Evolutionary conservation across 2,113 vertebrate species (phyloP).

Genomic region (Peromyscus maniculatus): DNA sequence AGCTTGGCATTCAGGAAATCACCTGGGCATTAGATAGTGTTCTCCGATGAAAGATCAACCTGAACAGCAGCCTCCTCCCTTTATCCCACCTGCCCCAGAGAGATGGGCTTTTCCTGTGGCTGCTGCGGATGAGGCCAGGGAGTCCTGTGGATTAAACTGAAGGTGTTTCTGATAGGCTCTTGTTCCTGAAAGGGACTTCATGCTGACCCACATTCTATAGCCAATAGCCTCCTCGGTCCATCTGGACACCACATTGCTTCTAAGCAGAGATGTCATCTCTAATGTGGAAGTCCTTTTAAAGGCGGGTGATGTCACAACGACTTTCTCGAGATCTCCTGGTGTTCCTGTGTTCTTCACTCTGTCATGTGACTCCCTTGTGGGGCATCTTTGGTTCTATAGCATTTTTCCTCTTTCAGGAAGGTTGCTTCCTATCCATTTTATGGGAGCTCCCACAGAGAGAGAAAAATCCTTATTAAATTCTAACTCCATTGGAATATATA

Average conservation of each 20-base stretch:
- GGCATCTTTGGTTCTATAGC: background rate
- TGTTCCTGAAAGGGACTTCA: background rate
- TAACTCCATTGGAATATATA: background rate
- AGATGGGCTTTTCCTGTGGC: background rate
- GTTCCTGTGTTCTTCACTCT: background rate
- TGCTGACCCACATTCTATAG: background rate
- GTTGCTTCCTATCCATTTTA: background rate
- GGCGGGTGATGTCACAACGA: background rate
- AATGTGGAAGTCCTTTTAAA: background rate
- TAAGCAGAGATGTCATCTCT: background rate
- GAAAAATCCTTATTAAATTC: background rate
- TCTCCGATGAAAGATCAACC: background rate
- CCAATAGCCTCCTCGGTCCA: background rate
- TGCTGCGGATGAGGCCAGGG: too few species aligned
- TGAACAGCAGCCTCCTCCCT: background rate
- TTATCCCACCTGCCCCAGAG: background rate
- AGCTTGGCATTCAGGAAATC: background rate
- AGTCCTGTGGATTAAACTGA: background rate
- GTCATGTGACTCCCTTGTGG: background rate
- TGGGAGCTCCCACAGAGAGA: background rate
- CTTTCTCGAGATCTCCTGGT: background rate
- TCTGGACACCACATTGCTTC: fast-evolving
- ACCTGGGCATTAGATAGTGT: fast-evolving
- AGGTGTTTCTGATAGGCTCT: background rate
- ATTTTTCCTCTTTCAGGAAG: background rate